phyloP scores from a whole-genome alignment of 1,140 invertebrate genomes.

The Diploscapter pachys region DNA sequence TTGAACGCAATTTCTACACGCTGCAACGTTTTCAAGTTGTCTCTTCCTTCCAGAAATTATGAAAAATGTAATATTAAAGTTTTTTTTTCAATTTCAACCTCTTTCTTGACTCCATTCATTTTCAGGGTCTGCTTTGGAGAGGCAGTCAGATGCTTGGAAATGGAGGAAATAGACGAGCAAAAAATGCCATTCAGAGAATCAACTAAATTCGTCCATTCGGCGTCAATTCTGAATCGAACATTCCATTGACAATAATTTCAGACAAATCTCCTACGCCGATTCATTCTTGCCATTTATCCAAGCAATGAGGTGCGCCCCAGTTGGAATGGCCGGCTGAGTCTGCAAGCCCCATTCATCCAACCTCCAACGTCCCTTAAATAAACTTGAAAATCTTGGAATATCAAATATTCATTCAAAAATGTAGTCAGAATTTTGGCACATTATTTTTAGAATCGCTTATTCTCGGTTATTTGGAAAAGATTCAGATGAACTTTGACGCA shows the following conservation, averaged over 20 bases:
- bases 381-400: too few species aligned
- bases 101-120: too few species aligned
- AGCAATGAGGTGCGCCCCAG: slow-evolving; percentile 85
- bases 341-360: slow-evolving; percentile 85
- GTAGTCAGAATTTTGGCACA: slow-evolving; percentile 84
- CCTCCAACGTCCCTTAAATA: slow-evolving; percentile 74
- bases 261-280: slow-evolving; percentile 20
- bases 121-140: slow-evolving; percentile 64
- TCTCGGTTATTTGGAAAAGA: too few species aligned
- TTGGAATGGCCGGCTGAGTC: slow-evolving; percentile 76
- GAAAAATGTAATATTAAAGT: too few species aligned
- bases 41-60: slow-evolving; percentile 52
- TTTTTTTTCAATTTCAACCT: too few species aligned
- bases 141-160: slow-evolving; percentile 81
- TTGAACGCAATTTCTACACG: too few species aligned
- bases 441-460: slow-evolving; percentile 67
- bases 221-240: slow-evolving; percentile 66
- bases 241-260: slow-evolving; percentile 30
- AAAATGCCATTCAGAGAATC: slow-evolving; percentile 85
- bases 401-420: slow-evolving; percentile 70
- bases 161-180: slow-evolving; percentile 92
- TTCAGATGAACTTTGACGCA: too few species aligned
- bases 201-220: slow-evolving; percentile 80
- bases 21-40: slow-evolving; percentile 45
- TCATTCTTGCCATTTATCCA: slow-evolving; percentile 72